Percentiles rank a stretch among this genome's conserved stretches.
phyloP scores from a whole-genome alignment of 2,797 vertebrate genomes.

The Phalanger gymnotis region DNA sequence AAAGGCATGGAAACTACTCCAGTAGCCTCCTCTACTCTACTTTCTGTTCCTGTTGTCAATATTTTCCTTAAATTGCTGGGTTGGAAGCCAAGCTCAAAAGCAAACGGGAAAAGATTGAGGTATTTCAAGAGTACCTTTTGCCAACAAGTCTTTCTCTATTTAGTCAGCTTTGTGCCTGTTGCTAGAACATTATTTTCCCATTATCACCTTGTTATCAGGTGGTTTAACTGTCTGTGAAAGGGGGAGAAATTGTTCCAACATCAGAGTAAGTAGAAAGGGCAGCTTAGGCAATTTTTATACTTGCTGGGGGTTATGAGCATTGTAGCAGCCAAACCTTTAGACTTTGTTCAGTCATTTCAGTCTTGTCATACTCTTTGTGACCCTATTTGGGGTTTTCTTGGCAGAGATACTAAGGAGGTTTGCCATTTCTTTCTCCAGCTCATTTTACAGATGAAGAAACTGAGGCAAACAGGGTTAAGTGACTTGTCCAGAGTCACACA shows the following conservation, averaged over 20 bases:
- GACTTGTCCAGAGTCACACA: neutral
- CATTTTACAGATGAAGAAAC: neutral
- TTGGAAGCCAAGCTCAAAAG: constrained; percentile 4
- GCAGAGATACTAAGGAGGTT: neutral
- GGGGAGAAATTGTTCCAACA: neutral
- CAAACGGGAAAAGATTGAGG: neutral
- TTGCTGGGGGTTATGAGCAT: neutral
- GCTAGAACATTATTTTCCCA: constrained; percentile 5
- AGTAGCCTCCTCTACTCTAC: neutral
- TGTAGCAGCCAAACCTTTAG: neutral
- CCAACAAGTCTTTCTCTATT: neutral
- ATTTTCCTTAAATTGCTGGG: neutral
- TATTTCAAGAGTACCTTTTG: neutral
- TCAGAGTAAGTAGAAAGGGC: neutral
- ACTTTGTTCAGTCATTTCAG: neutral
- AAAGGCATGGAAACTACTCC: neutral
- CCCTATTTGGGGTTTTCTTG: neutral
- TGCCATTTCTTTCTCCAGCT: neutral
- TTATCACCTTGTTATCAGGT: neutral
- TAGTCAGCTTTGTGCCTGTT: neutral
- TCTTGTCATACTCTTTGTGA: neutral
- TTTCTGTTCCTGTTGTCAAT: constrained; percentile 3
- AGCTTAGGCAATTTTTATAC: neutral
- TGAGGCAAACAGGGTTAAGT: neutral
- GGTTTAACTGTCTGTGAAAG: neutral